Conservation (phyloP, 2,113 vertebrate species). For the Caracal caracal region DNA sequence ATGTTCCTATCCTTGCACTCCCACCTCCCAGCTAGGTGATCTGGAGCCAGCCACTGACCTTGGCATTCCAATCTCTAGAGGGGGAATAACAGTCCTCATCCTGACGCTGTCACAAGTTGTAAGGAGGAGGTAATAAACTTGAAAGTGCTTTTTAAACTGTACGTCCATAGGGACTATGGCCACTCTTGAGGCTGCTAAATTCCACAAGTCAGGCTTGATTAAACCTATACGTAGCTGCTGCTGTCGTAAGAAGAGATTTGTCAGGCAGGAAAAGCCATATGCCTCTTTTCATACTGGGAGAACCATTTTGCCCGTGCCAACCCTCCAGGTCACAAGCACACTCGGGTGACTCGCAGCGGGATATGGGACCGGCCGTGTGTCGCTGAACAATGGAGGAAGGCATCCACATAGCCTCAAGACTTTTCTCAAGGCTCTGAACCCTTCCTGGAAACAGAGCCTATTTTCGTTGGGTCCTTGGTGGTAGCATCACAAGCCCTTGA, state of each 20-base stretch:
- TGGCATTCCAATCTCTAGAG: not conserved
- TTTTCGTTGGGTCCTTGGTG: not conserved
- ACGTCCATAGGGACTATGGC: not conserved
- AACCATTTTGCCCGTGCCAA: not conserved
- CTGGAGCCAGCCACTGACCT: not conserved
- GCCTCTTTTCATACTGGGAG: not conserved
- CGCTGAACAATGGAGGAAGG: not conserved
- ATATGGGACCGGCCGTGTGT: not conserved
- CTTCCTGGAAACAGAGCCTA: not conserved
- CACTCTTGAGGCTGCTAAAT: conserved; percentile 17
- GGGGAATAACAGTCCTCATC: not conserved
- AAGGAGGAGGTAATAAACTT: not conserved
- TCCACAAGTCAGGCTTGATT: not conserved
- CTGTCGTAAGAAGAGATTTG: not conserved
- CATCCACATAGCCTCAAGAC: not conserved
- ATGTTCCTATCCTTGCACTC: not conserved
- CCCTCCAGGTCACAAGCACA: not conserved
- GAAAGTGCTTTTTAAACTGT: not conserved
- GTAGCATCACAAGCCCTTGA: not conserved
- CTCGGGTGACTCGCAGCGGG: not conserved
- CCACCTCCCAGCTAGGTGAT: not conserved
- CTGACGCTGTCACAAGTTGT: not conserved
- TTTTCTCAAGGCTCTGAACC: not conserved
- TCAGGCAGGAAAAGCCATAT: not conserved
- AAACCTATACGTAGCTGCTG: not conserved